phyloP scores from a whole-genome alignment of 2,797 vertebrate species.

The Pteropus rufus region DNA sequence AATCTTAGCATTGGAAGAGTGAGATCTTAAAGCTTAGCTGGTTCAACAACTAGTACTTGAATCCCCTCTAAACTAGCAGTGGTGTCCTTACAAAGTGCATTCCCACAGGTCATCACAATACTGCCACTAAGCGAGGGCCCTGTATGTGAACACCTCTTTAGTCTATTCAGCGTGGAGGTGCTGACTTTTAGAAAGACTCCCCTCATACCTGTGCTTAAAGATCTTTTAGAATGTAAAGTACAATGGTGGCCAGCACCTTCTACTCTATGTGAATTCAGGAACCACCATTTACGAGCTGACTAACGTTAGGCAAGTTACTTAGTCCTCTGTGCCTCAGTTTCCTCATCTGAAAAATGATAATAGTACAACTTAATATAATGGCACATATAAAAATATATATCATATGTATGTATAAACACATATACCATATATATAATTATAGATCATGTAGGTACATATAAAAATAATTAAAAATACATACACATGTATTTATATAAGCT shows the following conservation, averaged over 20 bases:
- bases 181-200: background rate
- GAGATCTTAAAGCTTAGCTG: background rate
- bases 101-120: background rate
- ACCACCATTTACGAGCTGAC: background rate
- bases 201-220: background rate
- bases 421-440: background rate
- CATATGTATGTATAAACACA: background rate
- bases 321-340: background rate
- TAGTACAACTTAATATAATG: background rate
- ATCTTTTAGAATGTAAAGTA: background rate
- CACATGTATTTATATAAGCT: too few species aligned
- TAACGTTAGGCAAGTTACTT: background rate
- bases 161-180: background rate
- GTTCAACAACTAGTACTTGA: background rate
- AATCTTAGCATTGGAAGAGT: background rate
- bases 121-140: background rate
- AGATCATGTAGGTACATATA: background rate
- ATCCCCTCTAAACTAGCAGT: background rate
- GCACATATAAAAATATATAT: background rate
- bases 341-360: slow-evolving; percentile 3
- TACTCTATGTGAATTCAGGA: background rate
- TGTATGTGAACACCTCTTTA: background rate
- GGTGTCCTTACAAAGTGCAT: background rate
- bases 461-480: too few species aligned
- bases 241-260: background rate